Conservation (phyloP, 2,888 invertebrate genomes). For the Amiota minor region DNA sequence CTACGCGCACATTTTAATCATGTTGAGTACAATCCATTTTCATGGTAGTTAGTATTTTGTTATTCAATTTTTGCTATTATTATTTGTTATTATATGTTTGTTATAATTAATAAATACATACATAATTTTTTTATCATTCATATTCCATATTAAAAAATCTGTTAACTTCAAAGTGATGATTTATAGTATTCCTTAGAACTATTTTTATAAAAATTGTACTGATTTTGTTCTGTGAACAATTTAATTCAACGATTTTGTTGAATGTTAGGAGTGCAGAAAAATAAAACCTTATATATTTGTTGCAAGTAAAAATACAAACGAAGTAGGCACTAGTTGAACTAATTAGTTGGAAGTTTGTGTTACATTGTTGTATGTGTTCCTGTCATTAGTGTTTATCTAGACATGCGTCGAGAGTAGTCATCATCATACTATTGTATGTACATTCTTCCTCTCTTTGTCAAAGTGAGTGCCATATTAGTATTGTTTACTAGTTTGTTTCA, state of each 20-base stretch:
- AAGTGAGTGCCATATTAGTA: no score
- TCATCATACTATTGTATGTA: slow-evolving; percentile 26
- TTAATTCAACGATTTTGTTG: slow-evolving; percentile 1
- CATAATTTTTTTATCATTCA: no score
- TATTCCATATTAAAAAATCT: no score
- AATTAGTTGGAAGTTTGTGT: slow-evolving; percentile 59
- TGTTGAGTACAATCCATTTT: slow-evolving; percentile 57
- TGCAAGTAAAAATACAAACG: slow-evolving; percentile 36
- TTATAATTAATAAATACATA: no score
- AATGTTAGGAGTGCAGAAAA: background rate
- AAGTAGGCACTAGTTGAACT: slow-evolving; percentile 70
- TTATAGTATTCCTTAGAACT: no score
- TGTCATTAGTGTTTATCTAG: background rate
- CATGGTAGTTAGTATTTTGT: slow-evolving; percentile 53
- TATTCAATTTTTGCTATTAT: slow-evolving; percentile 15
- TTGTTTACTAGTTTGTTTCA: no score
- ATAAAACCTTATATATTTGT: background rate
- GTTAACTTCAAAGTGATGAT: background rate
- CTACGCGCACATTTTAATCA: slow-evolving; percentile 49
- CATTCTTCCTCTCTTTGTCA: background rate
- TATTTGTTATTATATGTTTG: no score
- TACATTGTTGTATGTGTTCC: slow-evolving; percentile 28
- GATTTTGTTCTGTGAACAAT: slow-evolving; percentile 19
- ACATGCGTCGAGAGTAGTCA: slow-evolving; percentile 24
- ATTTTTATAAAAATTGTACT: background rate